Evolutionary conservation across 2,113 vertebrate species (phyloP).

Genomic region (Nanorana parkeri): DNA sequence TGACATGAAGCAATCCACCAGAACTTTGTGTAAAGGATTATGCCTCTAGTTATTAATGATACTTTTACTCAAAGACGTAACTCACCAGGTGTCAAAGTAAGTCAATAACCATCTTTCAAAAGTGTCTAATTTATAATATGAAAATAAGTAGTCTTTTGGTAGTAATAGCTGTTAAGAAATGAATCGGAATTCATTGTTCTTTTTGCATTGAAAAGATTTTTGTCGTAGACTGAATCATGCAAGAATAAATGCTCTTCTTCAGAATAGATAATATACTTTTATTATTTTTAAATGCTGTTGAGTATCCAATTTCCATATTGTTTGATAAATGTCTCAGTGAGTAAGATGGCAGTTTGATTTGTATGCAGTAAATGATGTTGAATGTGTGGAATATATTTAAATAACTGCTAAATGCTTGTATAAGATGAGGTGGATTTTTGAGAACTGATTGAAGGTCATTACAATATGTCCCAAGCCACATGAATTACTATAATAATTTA

Average conservation of each 20-base stretch:
- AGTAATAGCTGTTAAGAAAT: conserved; percentile 14
- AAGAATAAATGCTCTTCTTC: conserved; percentile 3
- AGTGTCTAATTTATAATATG: conserved; percentile 4
- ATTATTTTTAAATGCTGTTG: not conserved
- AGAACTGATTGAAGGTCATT: too few relatives aligned
- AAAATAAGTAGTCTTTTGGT: not conserved
- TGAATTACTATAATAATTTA: too few relatives aligned
- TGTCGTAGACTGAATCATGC: not conserved
- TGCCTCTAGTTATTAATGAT: conserved; percentile 23
- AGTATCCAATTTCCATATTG: conserved; percentile 14
- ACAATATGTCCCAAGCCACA: too few relatives aligned
- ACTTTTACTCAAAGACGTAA: conserved; percentile 21
- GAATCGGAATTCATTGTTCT: conserved; percentile 18
- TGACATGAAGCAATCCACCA: conserved; percentile 7
- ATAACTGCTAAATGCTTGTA: too few relatives aligned
- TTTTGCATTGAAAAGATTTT: conserved; percentile 11
- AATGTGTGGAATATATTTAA: not conserved
- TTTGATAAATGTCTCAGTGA: conserved; percentile 1
- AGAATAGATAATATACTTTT: not conserved
- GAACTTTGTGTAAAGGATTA: conserved; percentile 18
- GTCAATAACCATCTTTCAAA: conserved; percentile 25
- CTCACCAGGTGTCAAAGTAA: not conserved
- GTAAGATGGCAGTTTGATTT: not conserved
- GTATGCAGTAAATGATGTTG: not conserved
- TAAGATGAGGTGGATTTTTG: too few relatives aligned